Base-by-base conservation (phyloP, 2,888 invertebrate species). In the Scaptomyza polygonia region DNA sequence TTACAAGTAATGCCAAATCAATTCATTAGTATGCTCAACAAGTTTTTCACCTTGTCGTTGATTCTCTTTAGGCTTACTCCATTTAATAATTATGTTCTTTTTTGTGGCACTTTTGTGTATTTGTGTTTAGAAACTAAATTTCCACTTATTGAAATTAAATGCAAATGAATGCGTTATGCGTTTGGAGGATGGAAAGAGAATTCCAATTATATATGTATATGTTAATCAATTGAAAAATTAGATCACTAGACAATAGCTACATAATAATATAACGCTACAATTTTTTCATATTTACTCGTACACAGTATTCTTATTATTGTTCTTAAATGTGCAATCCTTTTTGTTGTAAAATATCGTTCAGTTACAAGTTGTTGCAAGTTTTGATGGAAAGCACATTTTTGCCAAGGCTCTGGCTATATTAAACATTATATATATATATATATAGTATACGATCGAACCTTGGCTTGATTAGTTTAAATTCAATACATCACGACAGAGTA, bases 1-100 rank as follows among this genome's bases (percentile, higher is more conserved):
- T 87, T 86, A 83, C n/a, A 79, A 54, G 73, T 82, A 87, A 77
- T 80, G 80, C 86, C 88, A 85, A 82, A 83, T 65, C 45, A 73
- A 71, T 63, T 53, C 63, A 44, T 80, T 56, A n/a, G n/a, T n/a
- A 42, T 63, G 40, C 27, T 58, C 63, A 54, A 64, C 82, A 72
- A 65, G 43, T 71, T 74, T 49, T 45, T 21, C 57, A 57, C 14
- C 62, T 27, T 47, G 40, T 25, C 1, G 42, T 45, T 32, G 14
- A 45, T 47, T 14, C 34, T 44, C 30, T 11, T 51, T 57, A 51
- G 42, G 51, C 56, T 72, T 54, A 64, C 64, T 59, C 69, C 34
- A 14, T 12, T 32, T 29, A 44, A 49, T 49, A 34, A 14, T 49
- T 36, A 36, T 49, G n/a, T 51, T 47, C 44, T 42, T 57, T 30